Base-by-base conservation (phyloP, 1,140 invertebrate species). In the Thalassaphorura encarpata region DNA sequence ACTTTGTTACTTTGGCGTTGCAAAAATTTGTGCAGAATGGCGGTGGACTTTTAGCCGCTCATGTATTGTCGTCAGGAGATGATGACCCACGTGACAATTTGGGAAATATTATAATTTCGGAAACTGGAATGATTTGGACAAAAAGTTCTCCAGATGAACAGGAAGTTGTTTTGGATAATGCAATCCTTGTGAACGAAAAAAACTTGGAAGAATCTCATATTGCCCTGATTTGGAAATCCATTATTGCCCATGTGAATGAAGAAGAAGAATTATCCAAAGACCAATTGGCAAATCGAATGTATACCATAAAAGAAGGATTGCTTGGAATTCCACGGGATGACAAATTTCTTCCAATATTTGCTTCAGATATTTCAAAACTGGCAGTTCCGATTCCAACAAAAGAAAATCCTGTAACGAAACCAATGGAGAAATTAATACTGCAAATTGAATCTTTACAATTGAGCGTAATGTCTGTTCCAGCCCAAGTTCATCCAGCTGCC, bases 51-150 rank as follows among this genome's bases (percentile, higher is more conserved):
- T n/a, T n/a, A n/a, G n/a, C n/a, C n/a, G n/a, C n/a, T n/a, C n/a
- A n/a, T n/a, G n/a, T n/a, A n/a, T n/a, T n/a, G n/a, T n/a, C n/a
- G n/a, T n/a, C n/a, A n/a, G n/a, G n/a, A n/a, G n/a, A n/a, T n/a
- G n/a, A n/a, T n/a, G n/a, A n/a, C n/a, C n/a, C n/a, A n/a, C n/a
- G n/a, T n/a, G n/a, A n/a, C n/a, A n/a, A n/a, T n/a, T n/a, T n/a
- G n/a, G n/a, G n/a, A n/a, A n/a, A n/a, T n/a, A n/a, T n/a, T 11
- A 26, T 27, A 5, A 47, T 26, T 27, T 21, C 45, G 18, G 45
- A 21, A 24, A 47, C 45, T 23, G 45, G 45, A 47, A 47, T 47
- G 11, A 26, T 26, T 47, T 47, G 18, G 45, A 47, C 13, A 6
- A 11, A 19, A 27, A 26, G 21, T 19, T 15, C 13, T 6, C 6